These are phyloP conservation scores for Furcifer pardalis DNA, from an alignment of 2,797 vertebrate species.

Conservation along the genomic window DNA sequence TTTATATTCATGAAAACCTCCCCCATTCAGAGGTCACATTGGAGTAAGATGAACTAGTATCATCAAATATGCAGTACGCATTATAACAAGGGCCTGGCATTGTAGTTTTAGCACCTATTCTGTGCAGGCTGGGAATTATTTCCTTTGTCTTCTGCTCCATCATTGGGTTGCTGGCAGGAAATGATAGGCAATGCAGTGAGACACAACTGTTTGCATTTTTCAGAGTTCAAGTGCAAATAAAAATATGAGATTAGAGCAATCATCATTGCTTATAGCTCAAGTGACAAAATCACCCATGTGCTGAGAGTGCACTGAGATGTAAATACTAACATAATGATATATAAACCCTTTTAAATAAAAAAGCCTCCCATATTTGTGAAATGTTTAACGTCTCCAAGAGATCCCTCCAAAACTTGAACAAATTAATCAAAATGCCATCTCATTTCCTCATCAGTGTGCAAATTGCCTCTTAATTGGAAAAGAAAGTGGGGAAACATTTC, in stretches of 20 bases:
- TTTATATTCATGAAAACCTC: conserved; percentile 71
- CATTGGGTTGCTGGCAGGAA: conserved; percentile 20
- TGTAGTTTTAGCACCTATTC: conserved; percentile 48
- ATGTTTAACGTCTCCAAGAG: background rate
- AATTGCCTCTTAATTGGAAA: background rate
- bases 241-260: conserved; percentile 39
- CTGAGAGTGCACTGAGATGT: conserved; percentile 34
- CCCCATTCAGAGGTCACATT: conserved; percentile 57
- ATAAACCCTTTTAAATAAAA: conserved; percentile 36
- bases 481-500: background rate
- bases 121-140: conserved; percentile 20
- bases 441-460: background rate
- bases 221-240: conserved; percentile 60
- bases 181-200: background rate
- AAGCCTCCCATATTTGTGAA: background rate
- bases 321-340: background rate
- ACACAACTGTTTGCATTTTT: background rate
- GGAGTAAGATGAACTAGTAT: conserved; percentile 58
- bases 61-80: conserved; percentile 62
- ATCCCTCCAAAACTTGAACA: conserved; percentile 1
- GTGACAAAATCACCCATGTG: conserved; percentile 48
- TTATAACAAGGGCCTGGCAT: conserved; percentile 45
- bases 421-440: background rate
- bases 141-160: conserved; percentile 49
- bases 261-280: conserved; percentile 46